These are phyloP conservation scores for Pseudoips prasinana DNA, from an alignment of 2,888 invertebrate species.

Conservation along the genomic window DNA sequence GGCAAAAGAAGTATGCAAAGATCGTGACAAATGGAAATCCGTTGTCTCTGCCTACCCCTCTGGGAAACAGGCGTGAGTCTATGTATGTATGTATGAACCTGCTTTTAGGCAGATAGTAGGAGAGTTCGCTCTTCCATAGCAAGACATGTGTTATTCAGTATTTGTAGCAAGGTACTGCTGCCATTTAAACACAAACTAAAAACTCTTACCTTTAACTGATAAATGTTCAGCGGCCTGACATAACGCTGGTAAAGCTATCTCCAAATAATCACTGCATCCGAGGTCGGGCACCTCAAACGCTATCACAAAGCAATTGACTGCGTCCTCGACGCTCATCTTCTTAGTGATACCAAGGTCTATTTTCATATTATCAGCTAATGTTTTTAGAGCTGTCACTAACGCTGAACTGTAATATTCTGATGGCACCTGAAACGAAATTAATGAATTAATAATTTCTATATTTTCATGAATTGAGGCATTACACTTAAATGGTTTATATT, in stretches of 20 bases:
- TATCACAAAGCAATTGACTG: conserved; percentile 84
- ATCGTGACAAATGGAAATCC: too few species aligned
- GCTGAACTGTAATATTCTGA: conserved; percentile 81
- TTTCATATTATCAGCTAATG: conserved; percentile 87
- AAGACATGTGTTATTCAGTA: too few species aligned
- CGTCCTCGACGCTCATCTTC: conserved; percentile 75
- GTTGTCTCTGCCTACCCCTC: too few species aligned
- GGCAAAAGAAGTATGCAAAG: too few species aligned
- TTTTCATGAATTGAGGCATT: too few species aligned
- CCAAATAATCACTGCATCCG: conserved; percentile 90
- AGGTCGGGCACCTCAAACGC: conserved; percentile 89
- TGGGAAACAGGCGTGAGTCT: too few species aligned
- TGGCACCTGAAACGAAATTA: conserved; percentile 57
- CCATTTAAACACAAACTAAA: too few species aligned
- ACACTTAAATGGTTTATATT: too few species aligned
- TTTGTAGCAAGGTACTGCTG: too few species aligned
- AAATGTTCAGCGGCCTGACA: conserved; percentile 89
- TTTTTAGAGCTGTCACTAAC: conserved; percentile 88
- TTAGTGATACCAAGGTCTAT: conserved; percentile 85
- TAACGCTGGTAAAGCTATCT: conserved; percentile 89
- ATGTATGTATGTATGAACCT: too few species aligned
- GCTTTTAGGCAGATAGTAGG: too few species aligned
- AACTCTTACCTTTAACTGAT: conserved; percentile 78
- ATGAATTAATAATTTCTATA: background rate
- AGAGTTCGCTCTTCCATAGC: too few species aligned